Conservation (phyloP, 30 jellyfish, hydroid and myxozoan genomes). For the Sanderia malayensis region DNA sequence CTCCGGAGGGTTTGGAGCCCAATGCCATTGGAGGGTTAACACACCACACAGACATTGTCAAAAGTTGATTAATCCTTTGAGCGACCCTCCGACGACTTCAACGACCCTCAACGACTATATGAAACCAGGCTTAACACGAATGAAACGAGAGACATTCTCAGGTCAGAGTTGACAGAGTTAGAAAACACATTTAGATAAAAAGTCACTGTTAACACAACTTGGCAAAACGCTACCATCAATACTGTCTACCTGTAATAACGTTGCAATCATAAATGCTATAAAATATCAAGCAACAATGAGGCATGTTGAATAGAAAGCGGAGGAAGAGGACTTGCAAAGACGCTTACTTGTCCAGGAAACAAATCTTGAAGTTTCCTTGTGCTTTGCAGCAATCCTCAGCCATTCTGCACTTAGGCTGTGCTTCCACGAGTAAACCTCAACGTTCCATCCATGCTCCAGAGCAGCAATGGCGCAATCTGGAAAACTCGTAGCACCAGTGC, state of each 20-base stretch:
- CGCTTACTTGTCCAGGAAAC: slow-evolving; percentile 74
- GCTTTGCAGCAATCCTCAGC: slow-evolving; percentile 81
- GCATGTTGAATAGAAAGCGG: too few relatives aligned
- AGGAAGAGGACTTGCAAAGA: too few relatives aligned
- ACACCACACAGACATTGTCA: too few relatives aligned
- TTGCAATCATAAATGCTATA: not conserved
- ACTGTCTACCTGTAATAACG: not conserved
- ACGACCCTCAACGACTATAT: too few relatives aligned
- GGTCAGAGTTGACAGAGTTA: not conserved
- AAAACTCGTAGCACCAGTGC: slow-evolving; percentile 79
- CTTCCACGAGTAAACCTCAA: slow-evolving; percentile 89
- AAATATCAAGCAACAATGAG: not conserved
- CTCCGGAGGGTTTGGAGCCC: not conserved
- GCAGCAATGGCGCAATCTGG: slow-evolving; percentile 84
- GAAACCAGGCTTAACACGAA: too few relatives aligned
- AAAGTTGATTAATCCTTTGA: too few relatives aligned
- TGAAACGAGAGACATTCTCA: too few relatives aligned
- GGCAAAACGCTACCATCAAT: not conserved
- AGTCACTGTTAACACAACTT: not conserved
- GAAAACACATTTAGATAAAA: not conserved
- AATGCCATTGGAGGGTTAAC: not conserved
- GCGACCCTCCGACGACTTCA: too few relatives aligned
- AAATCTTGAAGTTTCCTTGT: slow-evolving; percentile 45
- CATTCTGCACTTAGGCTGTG: slow-evolving; percentile 92
- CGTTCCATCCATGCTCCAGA: slow-evolving; percentile 91